Evolutionary conservation across 2,113 vertebrate species (phyloP).

Genomic region (Hypanus sabinus): DNA sequence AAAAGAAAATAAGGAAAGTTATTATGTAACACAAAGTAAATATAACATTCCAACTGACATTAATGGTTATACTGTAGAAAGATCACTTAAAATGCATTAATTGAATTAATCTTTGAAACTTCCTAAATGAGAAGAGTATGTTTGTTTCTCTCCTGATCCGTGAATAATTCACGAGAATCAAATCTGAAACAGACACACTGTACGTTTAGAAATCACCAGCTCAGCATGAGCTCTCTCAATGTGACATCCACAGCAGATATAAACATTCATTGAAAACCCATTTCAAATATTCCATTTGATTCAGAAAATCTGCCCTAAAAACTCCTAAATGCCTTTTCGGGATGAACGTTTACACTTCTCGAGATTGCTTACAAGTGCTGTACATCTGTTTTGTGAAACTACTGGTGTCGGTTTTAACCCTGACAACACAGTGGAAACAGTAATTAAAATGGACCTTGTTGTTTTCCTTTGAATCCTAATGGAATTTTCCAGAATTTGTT

Average conservation of each 20-base stretch:
- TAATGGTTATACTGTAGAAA: not conserved
- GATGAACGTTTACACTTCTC: not conserved
- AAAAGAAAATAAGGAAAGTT: not conserved
- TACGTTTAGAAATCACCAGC: not conserved
- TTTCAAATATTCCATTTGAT: not conserved
- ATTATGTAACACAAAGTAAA: not conserved
- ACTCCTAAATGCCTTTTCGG: not conserved
- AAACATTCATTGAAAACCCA: not conserved
- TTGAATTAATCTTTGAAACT: slow-evolving; percentile 8
- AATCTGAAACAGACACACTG: not conserved
- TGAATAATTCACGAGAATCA: not conserved
- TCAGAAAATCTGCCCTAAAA: not conserved
- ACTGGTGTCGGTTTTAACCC: not conserved
- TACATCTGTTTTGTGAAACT: not conserved
- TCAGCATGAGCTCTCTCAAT: not conserved
- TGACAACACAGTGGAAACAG: not conserved
- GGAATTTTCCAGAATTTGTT: too few relatives aligned
- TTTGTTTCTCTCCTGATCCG: slow-evolving; percentile 11
- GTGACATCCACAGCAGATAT: not conserved
- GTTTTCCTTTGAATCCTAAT: not conserved
- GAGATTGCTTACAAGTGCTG: not conserved
- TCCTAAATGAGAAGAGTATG: not conserved
- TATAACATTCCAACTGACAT: not conserved
- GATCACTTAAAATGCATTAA: not conserved
- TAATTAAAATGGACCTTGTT: not conserved